Evolutionary conservation across 2,797 vertebrate species (phyloP).

Genomic region (Eulemur mongoz): DNA sequence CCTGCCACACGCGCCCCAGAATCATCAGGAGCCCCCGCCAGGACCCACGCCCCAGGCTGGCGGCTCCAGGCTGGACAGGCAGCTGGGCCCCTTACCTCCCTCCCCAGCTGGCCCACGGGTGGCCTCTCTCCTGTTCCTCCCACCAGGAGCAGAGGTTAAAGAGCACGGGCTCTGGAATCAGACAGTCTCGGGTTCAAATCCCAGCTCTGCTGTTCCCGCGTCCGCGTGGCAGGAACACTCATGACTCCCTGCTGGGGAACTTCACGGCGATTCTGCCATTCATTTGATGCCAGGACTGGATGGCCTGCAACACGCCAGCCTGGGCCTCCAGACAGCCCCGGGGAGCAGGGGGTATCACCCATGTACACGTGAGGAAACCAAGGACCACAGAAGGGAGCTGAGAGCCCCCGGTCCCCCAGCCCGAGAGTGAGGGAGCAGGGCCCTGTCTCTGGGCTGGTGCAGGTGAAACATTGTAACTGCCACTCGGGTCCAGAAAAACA

Average conservation of each 20-base stretch:
- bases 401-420: no score
- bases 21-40: fast-evolving
- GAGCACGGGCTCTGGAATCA: neutral
- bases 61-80: neutral
- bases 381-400: neutral
- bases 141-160: neutral
- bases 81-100: neutral
- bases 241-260: neutral
- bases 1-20: no score
- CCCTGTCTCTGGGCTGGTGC: neutral
- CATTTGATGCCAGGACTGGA: fast-evolving
- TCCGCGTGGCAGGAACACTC: neutral
- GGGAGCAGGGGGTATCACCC: neutral
- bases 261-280: no score
- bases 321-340: neutral
- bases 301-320: fast-evolving
- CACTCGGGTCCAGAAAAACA: neutral
- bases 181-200: neutral
- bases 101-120: neutral
- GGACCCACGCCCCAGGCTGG: no score
- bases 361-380: neutral
- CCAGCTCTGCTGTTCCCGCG: fast-evolving
- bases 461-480: neutral
- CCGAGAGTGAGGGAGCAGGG: fast-evolving
- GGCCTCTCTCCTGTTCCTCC: neutral